These are phyloP conservation scores for Betta splendens DNA, from an alignment of 2,797 vertebrate species.

Conservation along the genomic window DNA sequence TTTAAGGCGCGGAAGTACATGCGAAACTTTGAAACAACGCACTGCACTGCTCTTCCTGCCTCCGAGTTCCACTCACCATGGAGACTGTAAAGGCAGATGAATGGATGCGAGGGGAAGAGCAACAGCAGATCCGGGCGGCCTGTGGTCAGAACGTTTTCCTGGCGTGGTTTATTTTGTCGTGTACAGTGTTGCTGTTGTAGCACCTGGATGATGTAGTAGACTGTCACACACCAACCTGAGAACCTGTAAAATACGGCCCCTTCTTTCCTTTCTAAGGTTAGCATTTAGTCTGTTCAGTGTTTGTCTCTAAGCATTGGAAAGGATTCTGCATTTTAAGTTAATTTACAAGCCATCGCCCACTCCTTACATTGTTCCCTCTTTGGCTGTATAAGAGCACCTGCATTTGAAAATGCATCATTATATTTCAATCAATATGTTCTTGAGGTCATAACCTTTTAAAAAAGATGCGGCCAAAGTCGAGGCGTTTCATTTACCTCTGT, in stretches of 20 bases:
- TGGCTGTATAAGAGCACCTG: conserved; percentile 62
- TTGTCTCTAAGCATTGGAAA: conserved; percentile 3
- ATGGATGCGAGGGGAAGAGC: conserved; percentile 14
- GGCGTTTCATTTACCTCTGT: conserved; percentile 43
- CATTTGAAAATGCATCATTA: conserved; percentile 12
- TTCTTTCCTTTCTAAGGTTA: conserved; percentile 36
- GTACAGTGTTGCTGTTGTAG: conserved; percentile 33
- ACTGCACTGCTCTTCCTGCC: conserved; percentile 89
- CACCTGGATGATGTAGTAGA: conserved; percentile 25
- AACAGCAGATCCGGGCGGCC: conserved; percentile 34
- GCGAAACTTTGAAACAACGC: conserved; percentile 91
- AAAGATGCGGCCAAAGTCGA: conserved; percentile 57
- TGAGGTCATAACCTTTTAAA: conserved; percentile 37
- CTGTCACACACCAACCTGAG: not conserved
- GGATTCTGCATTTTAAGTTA: conserved; percentile 46
- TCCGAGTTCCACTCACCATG: conserved; percentile 87
- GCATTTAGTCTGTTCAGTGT: conserved; percentile 46
- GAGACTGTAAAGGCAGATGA: conserved; percentile 78
- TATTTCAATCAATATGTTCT: conserved; percentile 1
- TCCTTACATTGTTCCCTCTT: conserved; percentile 47
- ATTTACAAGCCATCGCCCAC: conserved; percentile 54
- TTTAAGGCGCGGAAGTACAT: conserved; percentile 89
- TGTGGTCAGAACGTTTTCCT: conserved; percentile 49
- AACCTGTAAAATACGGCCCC: conserved; percentile 37
- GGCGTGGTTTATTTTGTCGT: conserved; percentile 43